Percentiles rank a stretch among this genome's conserved stretches.
These are phyloP conservation scores for Nomia melanderi DNA, from an alignment of 1,140 invertebrate genomes.

Conservation along the genomic window DNA sequence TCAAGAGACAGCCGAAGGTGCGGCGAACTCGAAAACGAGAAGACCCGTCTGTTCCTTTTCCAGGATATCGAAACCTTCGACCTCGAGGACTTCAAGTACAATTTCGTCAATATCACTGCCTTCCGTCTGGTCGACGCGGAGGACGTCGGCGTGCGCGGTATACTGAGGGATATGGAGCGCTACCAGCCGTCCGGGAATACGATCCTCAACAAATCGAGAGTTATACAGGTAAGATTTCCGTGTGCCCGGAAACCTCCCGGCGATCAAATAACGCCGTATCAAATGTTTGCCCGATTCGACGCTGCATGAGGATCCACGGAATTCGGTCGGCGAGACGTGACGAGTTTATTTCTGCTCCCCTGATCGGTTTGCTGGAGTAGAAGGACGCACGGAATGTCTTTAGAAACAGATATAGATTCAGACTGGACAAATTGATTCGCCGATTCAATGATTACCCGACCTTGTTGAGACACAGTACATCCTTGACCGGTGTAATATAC, in stretches of 20 bases:
- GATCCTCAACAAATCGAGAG: conserved; percentile 82
- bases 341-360: conserved; percentile 6
- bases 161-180: conserved; percentile 85
- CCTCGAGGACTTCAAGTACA: conserved; percentile 85
- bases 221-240: conserved; percentile 80
- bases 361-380: background rate
- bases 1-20: background rate
- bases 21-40: conserved; percentile 17
- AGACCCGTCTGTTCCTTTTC: conserved; percentile 29
- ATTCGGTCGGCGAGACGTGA: background rate
- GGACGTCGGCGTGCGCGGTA: conserved; percentile 80
- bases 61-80: conserved; percentile 85
- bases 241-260: background rate
- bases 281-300: conserved; percentile 24
- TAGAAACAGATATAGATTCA: background rate
- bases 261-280: background rate
- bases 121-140: conserved; percentile 84
- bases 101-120: conserved; percentile 86
- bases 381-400: background rate
- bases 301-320: background rate
- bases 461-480: background rate
- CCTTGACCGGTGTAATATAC: background rate
- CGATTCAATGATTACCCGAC: background rate
- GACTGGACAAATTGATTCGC: background rate
- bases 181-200: conserved; percentile 82